These are phyloP conservation scores for Podargus strigoides DNA, from an alignment of 2,797 vertebrate genomes.

Conservation along the genomic window DNA sequence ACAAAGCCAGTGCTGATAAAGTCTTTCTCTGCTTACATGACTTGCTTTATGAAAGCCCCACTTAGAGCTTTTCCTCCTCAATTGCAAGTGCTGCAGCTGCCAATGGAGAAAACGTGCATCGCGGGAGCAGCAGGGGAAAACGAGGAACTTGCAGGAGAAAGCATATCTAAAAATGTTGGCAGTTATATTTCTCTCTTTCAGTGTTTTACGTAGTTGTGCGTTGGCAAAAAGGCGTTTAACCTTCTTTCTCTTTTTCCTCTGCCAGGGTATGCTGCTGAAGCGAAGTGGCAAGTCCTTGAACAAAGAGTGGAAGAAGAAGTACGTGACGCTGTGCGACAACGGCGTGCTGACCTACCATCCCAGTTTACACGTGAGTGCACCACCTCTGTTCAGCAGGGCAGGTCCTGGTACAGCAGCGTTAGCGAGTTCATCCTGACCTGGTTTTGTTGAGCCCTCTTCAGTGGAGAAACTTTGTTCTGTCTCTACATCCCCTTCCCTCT, in stretches of 20 bases:
- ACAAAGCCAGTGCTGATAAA: background rate
- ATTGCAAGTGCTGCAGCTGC: background rate
- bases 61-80: background rate
- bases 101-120: fast-evolving
- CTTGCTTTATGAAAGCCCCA: background rate
- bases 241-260: background rate
- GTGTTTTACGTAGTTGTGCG: background rate
- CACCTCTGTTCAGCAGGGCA: fast-evolving
- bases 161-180: background rate
- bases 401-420: fast-evolving
- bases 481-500: background rate
- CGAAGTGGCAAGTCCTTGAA: slow-evolving; percentile 93
- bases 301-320: slow-evolving; percentile 99
- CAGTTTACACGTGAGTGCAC: slow-evolving; percentile 87
- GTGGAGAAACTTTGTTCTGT: background rate
- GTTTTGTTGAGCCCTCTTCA: no score
- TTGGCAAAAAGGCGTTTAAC: background rate
- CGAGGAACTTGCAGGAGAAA: background rate
- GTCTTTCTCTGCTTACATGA: background rate
- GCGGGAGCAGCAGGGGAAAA: background rate
- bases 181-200: background rate
- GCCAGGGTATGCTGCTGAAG: slow-evolving; percentile 94
- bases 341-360: slow-evolving; percentile 96
- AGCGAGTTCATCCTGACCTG: fast-evolving
- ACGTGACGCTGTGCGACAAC: slow-evolving; percentile 93